These are phyloP conservation scores for Zaprionus taronus DNA, from an alignment of 1,140 invertebrate genomes.

Conservation along the genomic window DNA sequence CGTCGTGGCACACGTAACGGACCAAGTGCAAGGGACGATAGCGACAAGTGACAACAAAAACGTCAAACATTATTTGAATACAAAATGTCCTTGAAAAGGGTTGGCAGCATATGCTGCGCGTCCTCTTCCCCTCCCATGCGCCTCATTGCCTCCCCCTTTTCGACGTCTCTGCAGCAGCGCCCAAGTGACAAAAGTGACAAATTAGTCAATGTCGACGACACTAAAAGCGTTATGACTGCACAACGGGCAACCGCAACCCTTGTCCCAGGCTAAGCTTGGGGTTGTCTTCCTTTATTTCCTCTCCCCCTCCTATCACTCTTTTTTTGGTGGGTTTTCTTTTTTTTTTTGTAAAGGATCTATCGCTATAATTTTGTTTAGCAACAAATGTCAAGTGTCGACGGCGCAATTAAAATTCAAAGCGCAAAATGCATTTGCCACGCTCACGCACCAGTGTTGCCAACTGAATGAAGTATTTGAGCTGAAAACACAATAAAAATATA, in stretches of 20 bases:
- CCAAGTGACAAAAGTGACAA: slow-evolving; percentile 74
- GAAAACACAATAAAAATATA: not conserved
- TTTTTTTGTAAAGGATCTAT: slow-evolving; percentile 16
- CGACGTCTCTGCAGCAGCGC: slow-evolving; percentile 10
- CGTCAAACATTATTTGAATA: slow-evolving; percentile 78
- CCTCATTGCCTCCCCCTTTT: not conserved
- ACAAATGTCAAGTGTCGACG: slow-evolving; percentile 33
- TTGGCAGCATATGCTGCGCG: slow-evolving; percentile 35
- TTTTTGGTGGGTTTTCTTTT: not conserved
- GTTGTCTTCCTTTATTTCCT: not conserved
- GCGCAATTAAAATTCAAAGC: slow-evolving; percentile 72
- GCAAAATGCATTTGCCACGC: slow-evolving; percentile 68
- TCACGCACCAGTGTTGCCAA: slow-evolving; percentile 32
- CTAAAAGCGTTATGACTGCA: slow-evolving; percentile 66
- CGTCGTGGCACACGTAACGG: slow-evolving; percentile 32
- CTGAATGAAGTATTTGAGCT: not conserved
- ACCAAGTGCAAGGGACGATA: slow-evolving; percentile 28
- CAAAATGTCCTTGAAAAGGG: slow-evolving; percentile 77
- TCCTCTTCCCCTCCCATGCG: not conserved
- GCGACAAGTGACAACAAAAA: slow-evolving; percentile 40
- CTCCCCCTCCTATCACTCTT: not conserved
- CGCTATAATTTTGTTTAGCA: slow-evolving; percentile 26
- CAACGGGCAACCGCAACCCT: slow-evolving; percentile 45
- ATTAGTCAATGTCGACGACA: slow-evolving; percentile 69
- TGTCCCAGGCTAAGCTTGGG: slow-evolving; percentile 8